Percentiles rank a stretch among this genome's conserved stretches.
phyloP scores from a whole-genome alignment of 2,113 vertebrate genomes.

The Xenopus laevis region DNA sequence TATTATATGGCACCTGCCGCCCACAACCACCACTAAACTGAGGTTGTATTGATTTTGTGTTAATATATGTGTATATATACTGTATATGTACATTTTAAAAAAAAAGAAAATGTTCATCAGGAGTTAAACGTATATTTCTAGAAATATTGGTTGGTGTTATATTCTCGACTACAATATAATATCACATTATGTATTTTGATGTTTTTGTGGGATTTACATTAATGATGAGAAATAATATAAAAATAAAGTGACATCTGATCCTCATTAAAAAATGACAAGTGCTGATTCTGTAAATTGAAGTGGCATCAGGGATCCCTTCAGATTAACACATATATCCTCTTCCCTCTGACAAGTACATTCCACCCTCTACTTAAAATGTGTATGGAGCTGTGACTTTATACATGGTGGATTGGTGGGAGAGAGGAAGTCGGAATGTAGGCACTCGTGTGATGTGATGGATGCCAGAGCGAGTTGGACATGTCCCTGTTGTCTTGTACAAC shows the following conservation, averaged over 20 bases:
- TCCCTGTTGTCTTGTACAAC: slow-evolving; percentile 62
- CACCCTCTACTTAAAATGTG: slow-evolving; percentile 46
- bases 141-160: not conserved
- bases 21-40: too few relatives aligned
- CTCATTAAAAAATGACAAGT: slow-evolving; percentile 45
- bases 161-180: not conserved
- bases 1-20: too few relatives aligned
- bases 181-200: too few relatives aligned
- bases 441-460: slow-evolving; percentile 96
- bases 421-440: slow-evolving; percentile 84
- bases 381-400: slow-evolving; percentile 70
- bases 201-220: too few relatives aligned
- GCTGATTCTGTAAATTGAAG: slow-evolving; percentile 48
- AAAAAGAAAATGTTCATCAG: too few relatives aligned
- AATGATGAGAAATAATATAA: not conserved
- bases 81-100: too few relatives aligned
- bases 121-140: too few relatives aligned
- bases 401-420: slow-evolving; percentile 61
- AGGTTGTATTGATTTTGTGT: too few relatives aligned
- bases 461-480: slow-evolving; percentile 88
- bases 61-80: too few relatives aligned
- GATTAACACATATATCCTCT: slow-evolving; percentile 51
- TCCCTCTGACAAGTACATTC: slow-evolving; percentile 37
- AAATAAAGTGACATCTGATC: not conserved
- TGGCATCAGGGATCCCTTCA: slow-evolving; percentile 54